Evolutionary conservation across 2,888 invertebrate species (phyloP).

Genomic region (Ectobius pallidus): DNA sequence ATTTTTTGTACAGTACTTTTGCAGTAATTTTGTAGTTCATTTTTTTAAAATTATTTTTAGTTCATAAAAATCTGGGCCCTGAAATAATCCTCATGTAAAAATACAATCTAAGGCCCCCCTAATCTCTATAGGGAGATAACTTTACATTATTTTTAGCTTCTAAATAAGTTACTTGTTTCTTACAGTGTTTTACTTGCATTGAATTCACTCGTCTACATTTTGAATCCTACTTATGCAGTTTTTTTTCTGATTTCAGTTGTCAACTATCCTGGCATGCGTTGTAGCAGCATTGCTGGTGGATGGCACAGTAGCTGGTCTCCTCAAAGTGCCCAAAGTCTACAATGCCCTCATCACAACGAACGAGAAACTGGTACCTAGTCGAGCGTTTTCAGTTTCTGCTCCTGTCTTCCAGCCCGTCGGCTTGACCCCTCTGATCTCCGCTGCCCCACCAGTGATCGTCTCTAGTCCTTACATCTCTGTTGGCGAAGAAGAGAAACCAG

Average conservation of each 20-base stretch:
- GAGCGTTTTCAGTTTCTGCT: constrained; percentile 66
- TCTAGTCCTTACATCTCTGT: constrained; percentile 17
- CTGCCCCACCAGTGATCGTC: constrained; percentile 5
- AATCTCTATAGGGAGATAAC: too few species aligned
- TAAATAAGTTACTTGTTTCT: too few species aligned
- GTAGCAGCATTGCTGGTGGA: constrained; percentile 46
- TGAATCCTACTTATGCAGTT: too few species aligned
- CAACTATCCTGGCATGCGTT: constrained; percentile 6
- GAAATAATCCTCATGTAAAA: too few species aligned
- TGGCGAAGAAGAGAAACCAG: background rate
- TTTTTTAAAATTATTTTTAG: too few species aligned
- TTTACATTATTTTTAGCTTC: too few species aligned
- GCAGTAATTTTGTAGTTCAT: too few species aligned
- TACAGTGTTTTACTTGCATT: too few species aligned
- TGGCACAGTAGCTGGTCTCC: constrained; percentile 56
- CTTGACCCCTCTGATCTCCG: constrained; percentile 29
- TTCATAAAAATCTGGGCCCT: too few species aligned
- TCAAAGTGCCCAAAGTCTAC: constrained; percentile 76
- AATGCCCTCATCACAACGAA: constrained; percentile 80
- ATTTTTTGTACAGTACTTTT: too few species aligned
- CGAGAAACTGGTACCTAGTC: constrained; percentile 75
- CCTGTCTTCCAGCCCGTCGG: constrained; percentile 40
- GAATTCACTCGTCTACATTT: too few species aligned
- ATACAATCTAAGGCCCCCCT: too few species aligned
- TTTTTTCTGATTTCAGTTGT: constrained; percentile 6